Base-by-base conservation (phyloP, 2,888 invertebrate genomes). In the Dasysyrphus tricinctus region DNA sequence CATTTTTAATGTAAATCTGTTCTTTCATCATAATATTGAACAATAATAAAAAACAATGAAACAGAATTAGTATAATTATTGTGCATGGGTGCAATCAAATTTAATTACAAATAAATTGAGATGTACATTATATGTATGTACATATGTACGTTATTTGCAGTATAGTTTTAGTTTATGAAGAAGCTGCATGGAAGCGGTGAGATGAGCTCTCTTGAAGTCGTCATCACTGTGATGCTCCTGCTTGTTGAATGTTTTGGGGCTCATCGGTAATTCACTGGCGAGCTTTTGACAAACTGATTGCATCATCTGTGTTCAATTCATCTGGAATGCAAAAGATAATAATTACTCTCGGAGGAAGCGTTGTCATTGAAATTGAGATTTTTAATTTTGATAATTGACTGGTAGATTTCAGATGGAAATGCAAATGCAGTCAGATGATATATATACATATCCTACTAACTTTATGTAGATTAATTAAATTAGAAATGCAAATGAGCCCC, bases 231-330 rank as follows among this genome's bases (percentile, higher is more conserved):
- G 90, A 70, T 91, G 90, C 51, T 92, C 92, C 63, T 90, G 89
- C 44, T 92, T 92, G 72, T 77, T 90, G 69, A 91, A 91, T 34
- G 92, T 92, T 83, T 91, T 92, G 8, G 92, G 90, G 34, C 92
- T 90, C 72, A 91, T 51, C 9, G 91, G 90, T 49, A 91, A 78
- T 74, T 91, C 91, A 3, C 90, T 91, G 16, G 92, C 90, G 12
- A 93, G 88, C 80, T n/a, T 92, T 93, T 3, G 92, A 91, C 75
- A 93, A 90, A 82, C 91, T 92, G 12, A 92, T 91, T 78, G 92
- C 92, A 24, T 93, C 92, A 63, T 92, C 92, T 3, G 92, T 92
- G 77, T 91, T 90, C 5, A 92, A 88, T 78, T 91, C 92, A 88
- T 91, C 92, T 92, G 69, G 29, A 88, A 85, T 56, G 11, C 63